Evolutionary conservation across 1,140 invertebrate species (phyloP).

Genomic region (Drosophila littoralis): DNA sequence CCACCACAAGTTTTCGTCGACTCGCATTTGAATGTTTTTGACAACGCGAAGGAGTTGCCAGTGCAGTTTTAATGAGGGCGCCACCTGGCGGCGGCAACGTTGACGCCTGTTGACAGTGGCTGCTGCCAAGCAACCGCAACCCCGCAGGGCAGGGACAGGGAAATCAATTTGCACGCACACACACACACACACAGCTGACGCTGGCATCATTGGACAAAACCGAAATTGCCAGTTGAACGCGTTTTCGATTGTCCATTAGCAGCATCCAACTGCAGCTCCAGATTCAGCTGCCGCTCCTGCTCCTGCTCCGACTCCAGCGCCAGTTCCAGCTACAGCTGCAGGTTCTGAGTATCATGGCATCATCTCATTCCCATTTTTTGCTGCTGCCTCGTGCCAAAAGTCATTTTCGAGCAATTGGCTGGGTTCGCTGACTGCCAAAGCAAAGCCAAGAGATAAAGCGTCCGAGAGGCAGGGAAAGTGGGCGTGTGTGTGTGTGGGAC

Average conservation of each 20-base stretch:
- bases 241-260: conserved; percentile 82
- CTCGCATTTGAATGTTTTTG: conserved; percentile 55
- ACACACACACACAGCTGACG: conserved; percentile 29
- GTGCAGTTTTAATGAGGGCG: conserved; percentile 71
- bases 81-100: conserved; percentile 53
- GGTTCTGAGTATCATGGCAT: conserved; percentile 34
- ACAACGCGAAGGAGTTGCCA: conserved; percentile 44
- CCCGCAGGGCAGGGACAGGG: conserved; percentile 27
- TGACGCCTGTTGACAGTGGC: conserved; percentile 49
- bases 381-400: conserved; percentile 68
- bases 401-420: conserved; percentile 81
- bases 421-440: conserved; percentile 53
- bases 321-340: conserved; percentile 10
- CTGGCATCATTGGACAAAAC: conserved; percentile 56
- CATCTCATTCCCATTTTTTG: conserved; percentile 30
- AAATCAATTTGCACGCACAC: conserved; percentile 66
- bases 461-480: background rate
- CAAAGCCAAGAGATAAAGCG: conserved; percentile 21
- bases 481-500: background rate
- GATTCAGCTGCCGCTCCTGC: background rate
- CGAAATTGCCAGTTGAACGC: conserved; percentile 80
- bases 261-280: conserved; percentile 32
- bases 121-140: conserved; percentile 64
- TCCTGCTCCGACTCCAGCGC: background rate
- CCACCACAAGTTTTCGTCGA: conserved; percentile 5